Percentiles rank a stretch among this genome's conserved stretches.
Conservation (phyloP, 1,140 invertebrate species). For the Drosophila arizonae region DNA sequence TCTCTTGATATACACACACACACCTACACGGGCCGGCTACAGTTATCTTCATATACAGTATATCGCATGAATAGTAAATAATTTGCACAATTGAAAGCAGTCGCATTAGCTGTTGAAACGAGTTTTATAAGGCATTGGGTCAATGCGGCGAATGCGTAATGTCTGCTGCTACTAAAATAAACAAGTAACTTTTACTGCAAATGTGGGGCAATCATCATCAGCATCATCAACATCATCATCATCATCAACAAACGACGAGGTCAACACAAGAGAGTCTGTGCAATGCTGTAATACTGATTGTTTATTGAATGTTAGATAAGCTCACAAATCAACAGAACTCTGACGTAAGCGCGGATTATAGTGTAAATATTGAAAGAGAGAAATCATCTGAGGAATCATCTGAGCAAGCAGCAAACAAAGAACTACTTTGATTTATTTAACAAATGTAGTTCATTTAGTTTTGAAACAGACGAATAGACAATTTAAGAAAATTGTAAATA, state of each 20-base stretch:
- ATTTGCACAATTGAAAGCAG: slow-evolving; percentile 43
- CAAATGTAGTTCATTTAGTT: too few species aligned
- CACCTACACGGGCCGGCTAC: not conserved
- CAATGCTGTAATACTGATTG: slow-evolving; percentile 4
- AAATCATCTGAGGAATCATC: not conserved
- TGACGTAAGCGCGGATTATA: not conserved
- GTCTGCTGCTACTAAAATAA: slow-evolving; percentile 3
- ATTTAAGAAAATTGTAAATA: too few species aligned
- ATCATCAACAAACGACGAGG: slow-evolving; percentile 5
- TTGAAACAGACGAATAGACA: too few species aligned
- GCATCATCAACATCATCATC: not conserved
- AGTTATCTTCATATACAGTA: not conserved
- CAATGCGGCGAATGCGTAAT: slow-evolving; percentile 38
- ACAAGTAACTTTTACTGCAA: slow-evolving; percentile 20
- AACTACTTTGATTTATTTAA: too few species aligned
- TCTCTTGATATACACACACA: slow-evolving; percentile 8
- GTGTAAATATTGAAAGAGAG: not conserved
- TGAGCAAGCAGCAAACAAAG: too few species aligned
- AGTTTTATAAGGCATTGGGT: slow-evolving; percentile 38
- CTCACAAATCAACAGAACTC: slow-evolving; percentile 3
- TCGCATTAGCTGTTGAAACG: slow-evolving; percentile 5
- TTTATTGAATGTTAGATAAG: slow-evolving; percentile 14
- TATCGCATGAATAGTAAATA: slow-evolving; percentile 1
- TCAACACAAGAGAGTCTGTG: slow-evolving; percentile 9
- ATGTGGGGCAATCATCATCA: slow-evolving; percentile 18